These are phyloP conservation scores for Gonocerus acuteangulatus DNA, from an alignment of 2,888 invertebrate species.

Conservation along the genomic window DNA sequence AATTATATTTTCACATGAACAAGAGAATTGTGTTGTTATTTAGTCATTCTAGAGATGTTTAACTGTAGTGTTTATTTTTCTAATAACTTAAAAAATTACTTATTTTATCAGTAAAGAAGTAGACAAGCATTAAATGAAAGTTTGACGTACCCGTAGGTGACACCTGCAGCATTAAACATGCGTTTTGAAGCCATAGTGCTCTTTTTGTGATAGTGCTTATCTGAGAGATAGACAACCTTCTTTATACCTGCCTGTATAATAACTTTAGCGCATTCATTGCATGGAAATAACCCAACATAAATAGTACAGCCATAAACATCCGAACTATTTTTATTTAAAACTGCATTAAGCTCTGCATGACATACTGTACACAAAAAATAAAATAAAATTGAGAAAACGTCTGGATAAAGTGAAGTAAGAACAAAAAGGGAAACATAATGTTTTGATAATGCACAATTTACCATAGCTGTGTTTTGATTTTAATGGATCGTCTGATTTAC, in stretches of 20 bases:
- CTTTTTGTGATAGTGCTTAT: slow-evolving; percentile 65
- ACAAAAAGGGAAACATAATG: too few species aligned
- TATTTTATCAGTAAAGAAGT: too few species aligned
- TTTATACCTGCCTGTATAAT: slow-evolving; percentile 89
- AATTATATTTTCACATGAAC: too few species aligned
- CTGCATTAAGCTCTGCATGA: slow-evolving; percentile 96
- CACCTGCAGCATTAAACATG: slow-evolving; percentile 66
- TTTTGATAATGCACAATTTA: too few species aligned
- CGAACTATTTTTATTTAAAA: slow-evolving; percentile 77
- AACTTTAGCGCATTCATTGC: slow-evolving; percentile 95
- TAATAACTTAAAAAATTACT: too few species aligned
- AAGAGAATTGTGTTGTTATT: too few species aligned
- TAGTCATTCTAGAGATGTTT: too few species aligned
- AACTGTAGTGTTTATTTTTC: too few species aligned
- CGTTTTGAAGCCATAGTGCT: slow-evolving; percentile 66
- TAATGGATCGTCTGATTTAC: slow-evolving; percentile 55
- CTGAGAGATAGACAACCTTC: slow-evolving; percentile 69
- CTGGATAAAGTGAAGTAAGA: not conserved
- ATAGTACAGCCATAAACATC: slow-evolving; percentile 72
- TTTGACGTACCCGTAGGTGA: slow-evolving; percentile 25
- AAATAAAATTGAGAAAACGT: slow-evolving; percentile 7
- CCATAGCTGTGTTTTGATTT: slow-evolving; percentile 81
- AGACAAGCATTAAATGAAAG: too few species aligned
- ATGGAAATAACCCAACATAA: slow-evolving; percentile 88
- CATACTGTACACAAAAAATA: slow-evolving; percentile 61